Base-by-base conservation (phyloP, 2,113 vertebrate species). In the Lepus europaeus region DNA sequence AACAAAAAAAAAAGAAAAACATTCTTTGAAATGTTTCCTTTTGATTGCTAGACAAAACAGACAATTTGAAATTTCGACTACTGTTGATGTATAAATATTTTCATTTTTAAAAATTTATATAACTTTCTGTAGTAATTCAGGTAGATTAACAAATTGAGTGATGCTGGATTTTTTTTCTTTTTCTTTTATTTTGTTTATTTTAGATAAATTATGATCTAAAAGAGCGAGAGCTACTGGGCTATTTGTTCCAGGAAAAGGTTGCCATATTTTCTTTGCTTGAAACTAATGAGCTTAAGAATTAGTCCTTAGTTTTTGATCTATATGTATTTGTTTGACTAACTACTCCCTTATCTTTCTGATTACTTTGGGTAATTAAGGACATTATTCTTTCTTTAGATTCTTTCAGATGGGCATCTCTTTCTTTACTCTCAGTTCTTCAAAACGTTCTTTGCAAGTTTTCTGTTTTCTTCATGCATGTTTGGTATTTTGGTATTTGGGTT, bases 211-310 rank as follows among this genome's bases (percentile, higher is more conserved):
- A 98, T 99, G 98, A 98, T 98, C 97, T 98, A 97, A 98, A 94
- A 97, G 99, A 99, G 97, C 99, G 96, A 97, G 98, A 98, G 94
- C 98, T 99, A 69, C 99, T 99, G 98, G 97, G 98, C 98, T 99
- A 97, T 99, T 98, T 99, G 99, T 99, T 99, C 99, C 99, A 97
- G 93, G 98, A 98, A 97, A 99, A 99, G 99, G 99, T 99, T 98
- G 98, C 98, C 96, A 87, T 96, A 61, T 97, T 98, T 96, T 96
- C 68, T 97, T 95, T 94, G 86, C 89, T 98, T 96, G 1, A 96
- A 91, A 93, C 80, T 96, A 97, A 78, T 94, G 9, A 93, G 84
- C 39, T 64, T 84, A 76, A 94, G 78, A 97, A 93, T 31, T 78
- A 94, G 72, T 36, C 94, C 66, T 90, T 96, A 88, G 45, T 91